Base-by-base conservation (phyloP, 2,888 invertebrate genomes). In the Lasioglossum leucozonium region DNA sequence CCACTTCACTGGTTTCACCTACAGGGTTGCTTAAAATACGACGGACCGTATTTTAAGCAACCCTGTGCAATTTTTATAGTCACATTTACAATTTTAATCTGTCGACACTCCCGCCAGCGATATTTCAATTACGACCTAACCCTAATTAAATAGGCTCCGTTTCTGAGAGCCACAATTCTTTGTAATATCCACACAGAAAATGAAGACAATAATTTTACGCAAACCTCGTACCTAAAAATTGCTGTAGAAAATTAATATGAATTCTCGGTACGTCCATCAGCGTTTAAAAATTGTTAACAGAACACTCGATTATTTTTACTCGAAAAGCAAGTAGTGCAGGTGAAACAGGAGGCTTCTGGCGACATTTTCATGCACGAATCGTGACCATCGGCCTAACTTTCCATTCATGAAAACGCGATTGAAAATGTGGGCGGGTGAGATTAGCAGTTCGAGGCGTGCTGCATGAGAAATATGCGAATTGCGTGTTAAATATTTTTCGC, bases 1-100 rank as follows among this genome's bases (percentile, higher is more conserved):
- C 87, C 90, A 92, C 93, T 93, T 87, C 88, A 91, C 89, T 82
- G 87, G 89, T 90, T 93, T 93, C 93, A 93, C 81, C 80, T 86
- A 87, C 93, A 93, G 93, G 81, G 81, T 84, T 81, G 81, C 87
- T 89, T 87, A 85, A 91, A 92, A 91, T 92, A 69, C 90, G 89
- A 91, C 92, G 87, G 90, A 91, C 90, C 91, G 89, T 88, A 91
- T 91, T 89, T 90, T 89, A n/a, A n/a, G 83, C 88, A 77, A 82
- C 75, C 55, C 44, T 26, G 22, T 26, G 62, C 40, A 47, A 55
- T 26, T 58, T 71, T 76, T 55, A 51, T 73, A 13, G 18, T n/a
- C 77, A 73, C 47, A 42, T 77, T 74, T 22, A 37, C 34, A 47
- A 69, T 78, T 62, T n/a, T 47, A 42, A 72, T 73, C 47, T 51